Evolutionary conservation across 2,888 invertebrate genomes (phyloP).

Genomic region (Ophonus ardosiacus): DNA sequence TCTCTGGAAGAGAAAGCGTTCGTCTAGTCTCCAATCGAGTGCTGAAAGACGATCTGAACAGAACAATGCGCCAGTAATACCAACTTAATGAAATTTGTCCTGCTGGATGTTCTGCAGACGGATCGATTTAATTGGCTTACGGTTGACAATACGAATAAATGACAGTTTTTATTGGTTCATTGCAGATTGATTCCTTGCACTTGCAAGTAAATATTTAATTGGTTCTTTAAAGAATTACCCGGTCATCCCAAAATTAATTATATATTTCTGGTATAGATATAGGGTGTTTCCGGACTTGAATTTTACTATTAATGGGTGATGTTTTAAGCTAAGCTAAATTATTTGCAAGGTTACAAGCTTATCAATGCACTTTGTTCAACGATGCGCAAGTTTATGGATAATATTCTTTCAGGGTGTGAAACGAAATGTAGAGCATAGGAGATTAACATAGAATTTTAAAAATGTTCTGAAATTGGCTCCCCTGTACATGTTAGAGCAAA

Average conservation of each 20-base stretch:
- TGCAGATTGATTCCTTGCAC: background rate
- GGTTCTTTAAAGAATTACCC: background rate
- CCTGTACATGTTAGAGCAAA: too few relatives aligned
- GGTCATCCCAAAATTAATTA: background rate
- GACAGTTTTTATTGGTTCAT: background rate
- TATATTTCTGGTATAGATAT: too few relatives aligned
- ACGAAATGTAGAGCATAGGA: too few relatives aligned
- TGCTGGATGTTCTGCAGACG: background rate
- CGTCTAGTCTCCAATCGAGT: background rate
- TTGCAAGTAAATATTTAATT: background rate
- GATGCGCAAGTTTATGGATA: too few relatives aligned
- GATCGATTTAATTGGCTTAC: background rate
- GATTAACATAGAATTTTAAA: too few relatives aligned
- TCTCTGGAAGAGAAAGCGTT: background rate
- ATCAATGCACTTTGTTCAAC: too few relatives aligned
- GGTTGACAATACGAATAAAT: background rate
- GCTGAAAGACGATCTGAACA: slow-evolving; percentile 14
- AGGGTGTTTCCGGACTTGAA: too few relatives aligned
- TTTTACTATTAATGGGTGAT: too few relatives aligned
- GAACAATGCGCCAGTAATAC: slow-evolving; percentile 33
- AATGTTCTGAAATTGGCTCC: too few relatives aligned
- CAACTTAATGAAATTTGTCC: slow-evolving; percentile 20
- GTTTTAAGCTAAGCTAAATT: too few relatives aligned
- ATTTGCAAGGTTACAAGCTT: too few relatives aligned
- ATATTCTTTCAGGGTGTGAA: too few relatives aligned